These are phyloP conservation scores for Microchirus variegatus DNA, from an alignment of 2,797 vertebrate species.

Conservation along the genomic window DNA sequence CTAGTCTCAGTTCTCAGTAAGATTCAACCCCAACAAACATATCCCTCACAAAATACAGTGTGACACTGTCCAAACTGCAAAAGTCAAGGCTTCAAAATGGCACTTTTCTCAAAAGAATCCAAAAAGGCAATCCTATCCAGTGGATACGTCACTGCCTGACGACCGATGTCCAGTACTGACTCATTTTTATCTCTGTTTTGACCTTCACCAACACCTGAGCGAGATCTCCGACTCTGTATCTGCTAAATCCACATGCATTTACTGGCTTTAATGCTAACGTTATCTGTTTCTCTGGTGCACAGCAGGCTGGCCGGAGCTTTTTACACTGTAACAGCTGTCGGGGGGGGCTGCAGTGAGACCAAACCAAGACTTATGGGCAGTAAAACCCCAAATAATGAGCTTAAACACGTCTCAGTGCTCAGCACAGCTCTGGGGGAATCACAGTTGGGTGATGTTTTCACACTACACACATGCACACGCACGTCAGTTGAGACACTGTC, in stretches of 20 bases:
- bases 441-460: not conserved
- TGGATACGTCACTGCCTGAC: too few species aligned
- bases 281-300: not conserved
- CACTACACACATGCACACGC: not conserved
- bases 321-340: not conserved
- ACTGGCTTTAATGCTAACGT: not conserved
- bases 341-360: not conserved
- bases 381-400: conserved; percentile 11
- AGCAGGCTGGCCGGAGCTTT: not conserved
- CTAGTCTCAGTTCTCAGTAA: too few species aligned
- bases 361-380: not conserved
- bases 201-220: not conserved
- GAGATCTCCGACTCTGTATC: not conserved
- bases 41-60: too few species aligned
- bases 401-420: conserved; percentile 6
- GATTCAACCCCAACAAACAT: too few species aligned
- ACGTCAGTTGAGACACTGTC: not conserved
- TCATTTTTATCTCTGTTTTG: not conserved
- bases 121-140: too few species aligned
- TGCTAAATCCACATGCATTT: too few species aligned
- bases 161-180: too few species aligned
- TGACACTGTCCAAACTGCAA: too few species aligned
- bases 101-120: too few species aligned
- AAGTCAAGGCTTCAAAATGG: too few species aligned
- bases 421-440: not conserved